Evolutionary conservation across 2,113 vertebrate genomes (phyloP).

Genomic region (Bufo gargarizans): DNA sequence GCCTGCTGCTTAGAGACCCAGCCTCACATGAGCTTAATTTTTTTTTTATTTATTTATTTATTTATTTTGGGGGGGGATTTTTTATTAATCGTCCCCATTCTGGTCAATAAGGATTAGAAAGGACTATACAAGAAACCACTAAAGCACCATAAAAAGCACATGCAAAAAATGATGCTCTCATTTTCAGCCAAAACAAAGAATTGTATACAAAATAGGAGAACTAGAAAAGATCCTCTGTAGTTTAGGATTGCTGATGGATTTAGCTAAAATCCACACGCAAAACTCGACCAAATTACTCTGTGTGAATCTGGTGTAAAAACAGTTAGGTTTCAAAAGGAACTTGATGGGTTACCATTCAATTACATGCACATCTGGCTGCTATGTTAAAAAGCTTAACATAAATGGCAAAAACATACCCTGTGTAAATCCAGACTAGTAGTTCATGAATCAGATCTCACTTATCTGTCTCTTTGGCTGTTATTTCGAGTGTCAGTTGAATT

Average conservation of each 20-base stretch:
- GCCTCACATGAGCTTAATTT: no score
- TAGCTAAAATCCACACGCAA: neutral
- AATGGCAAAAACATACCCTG: neutral
- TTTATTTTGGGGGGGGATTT: no score
- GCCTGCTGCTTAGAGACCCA: no score
- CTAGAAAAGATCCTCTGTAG: no score
- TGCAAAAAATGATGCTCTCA: no score
- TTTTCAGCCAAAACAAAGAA: neutral
- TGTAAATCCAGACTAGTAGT: neutral
- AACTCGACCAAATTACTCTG: neutral
- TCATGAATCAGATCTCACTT: neutral
- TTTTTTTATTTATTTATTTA: no score
- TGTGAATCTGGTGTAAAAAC: neutral
- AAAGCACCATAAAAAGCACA: no score
- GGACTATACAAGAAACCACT: no score
- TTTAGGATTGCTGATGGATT: no score
- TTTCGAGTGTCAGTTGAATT: neutral
- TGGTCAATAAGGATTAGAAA: no score
- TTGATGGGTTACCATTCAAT: neutral
- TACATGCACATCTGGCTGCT: neutral
- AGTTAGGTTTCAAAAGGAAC: neutral
- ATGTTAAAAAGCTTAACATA: neutral
- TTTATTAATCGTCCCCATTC: no score
- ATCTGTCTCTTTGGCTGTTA: neutral
- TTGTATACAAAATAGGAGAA: neutral